These are phyloP conservation scores for Gallinago solitaria DNA, from an alignment of 2,797 vertebrate genomes.

Conservation along the genomic window DNA sequence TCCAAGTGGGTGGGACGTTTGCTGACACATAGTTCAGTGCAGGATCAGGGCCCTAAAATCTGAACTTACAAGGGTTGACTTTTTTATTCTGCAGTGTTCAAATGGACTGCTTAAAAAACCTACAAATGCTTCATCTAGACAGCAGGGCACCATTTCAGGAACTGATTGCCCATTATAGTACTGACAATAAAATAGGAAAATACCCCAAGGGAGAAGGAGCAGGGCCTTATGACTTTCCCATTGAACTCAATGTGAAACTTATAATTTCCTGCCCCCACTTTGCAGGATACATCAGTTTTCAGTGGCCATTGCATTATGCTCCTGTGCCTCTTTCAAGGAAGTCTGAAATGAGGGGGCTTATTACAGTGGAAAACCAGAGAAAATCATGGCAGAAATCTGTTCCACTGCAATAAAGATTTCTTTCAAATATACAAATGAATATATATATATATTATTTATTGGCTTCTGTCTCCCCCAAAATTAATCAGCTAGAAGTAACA, in stretches of 20 bases:
- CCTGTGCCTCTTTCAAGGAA: constrained; percentile 14
- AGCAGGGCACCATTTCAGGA: constrained; percentile 67
- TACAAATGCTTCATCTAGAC: constrained; percentile 68
- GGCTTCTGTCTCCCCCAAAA: neutral
- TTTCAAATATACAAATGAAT: neutral
- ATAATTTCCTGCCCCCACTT: constrained; percentile 42
- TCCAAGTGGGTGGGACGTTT: constrained; percentile 27
- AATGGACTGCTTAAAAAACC: constrained; percentile 55
- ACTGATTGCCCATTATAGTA: constrained; percentile 65
- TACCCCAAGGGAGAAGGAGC: constrained; percentile 44
- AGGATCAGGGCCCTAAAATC: constrained; percentile 34
- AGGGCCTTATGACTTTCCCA: constrained; percentile 45
- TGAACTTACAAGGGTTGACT: neutral
- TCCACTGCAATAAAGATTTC: neutral
- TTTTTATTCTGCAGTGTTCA: constrained; percentile 48
- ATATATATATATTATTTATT: neutral
- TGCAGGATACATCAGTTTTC: constrained; percentile 7
- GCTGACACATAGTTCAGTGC: neutral
- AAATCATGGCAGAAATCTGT: neutral
- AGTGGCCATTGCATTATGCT: neutral
- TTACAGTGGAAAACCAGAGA: neutral
- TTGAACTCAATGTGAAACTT: constrained; percentile 53
- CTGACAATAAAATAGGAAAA: constrained; percentile 64
- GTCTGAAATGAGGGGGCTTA: neutral
- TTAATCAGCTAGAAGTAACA: neutral